phyloP scores from a whole-genome alignment of 2,113 vertebrate species.

The Glaucomys volans region DNA sequence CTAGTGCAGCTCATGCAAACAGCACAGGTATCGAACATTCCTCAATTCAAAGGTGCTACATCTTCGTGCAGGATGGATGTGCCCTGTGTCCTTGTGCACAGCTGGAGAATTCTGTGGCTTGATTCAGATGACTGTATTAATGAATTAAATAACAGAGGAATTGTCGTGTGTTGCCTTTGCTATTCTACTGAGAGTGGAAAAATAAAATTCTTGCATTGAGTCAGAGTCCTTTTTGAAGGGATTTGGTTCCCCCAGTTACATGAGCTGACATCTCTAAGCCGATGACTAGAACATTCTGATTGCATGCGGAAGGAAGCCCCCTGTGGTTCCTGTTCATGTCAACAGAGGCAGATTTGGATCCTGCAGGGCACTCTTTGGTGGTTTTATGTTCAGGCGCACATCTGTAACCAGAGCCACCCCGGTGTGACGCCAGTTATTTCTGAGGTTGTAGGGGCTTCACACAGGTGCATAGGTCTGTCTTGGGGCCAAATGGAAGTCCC shows the following conservation, averaged over 20 bases:
- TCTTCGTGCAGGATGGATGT: accelerated
- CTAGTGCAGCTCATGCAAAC: background rate
- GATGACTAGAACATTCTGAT: background rate
- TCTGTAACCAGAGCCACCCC: background rate
- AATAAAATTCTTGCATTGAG: background rate
- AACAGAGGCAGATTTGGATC: too few species aligned
- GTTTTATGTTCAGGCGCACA: background rate
- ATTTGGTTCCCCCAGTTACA: background rate
- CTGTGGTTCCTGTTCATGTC: background rate
- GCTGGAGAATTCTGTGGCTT: accelerated
- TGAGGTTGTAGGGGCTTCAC: background rate
- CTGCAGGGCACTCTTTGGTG: background rate
- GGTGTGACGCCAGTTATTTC: background rate
- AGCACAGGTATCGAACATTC: accelerated
- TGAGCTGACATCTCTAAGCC: background rate
- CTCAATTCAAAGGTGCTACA: background rate
- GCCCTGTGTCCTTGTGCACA: accelerated
- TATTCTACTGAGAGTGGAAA: background rate
- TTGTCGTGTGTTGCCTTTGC: background rate
- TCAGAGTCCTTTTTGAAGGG: background rate
- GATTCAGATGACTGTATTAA: background rate
- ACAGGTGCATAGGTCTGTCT: background rate
- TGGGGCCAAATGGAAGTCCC: too few species aligned
- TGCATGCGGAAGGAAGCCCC: background rate
- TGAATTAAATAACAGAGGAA: background rate